Percentiles rank a stretch among this genome's conserved stretches.
phyloP scores from a whole-genome alignment of 2,888 invertebrate genomes.

The Limnephilus rhombicus region DNA sequence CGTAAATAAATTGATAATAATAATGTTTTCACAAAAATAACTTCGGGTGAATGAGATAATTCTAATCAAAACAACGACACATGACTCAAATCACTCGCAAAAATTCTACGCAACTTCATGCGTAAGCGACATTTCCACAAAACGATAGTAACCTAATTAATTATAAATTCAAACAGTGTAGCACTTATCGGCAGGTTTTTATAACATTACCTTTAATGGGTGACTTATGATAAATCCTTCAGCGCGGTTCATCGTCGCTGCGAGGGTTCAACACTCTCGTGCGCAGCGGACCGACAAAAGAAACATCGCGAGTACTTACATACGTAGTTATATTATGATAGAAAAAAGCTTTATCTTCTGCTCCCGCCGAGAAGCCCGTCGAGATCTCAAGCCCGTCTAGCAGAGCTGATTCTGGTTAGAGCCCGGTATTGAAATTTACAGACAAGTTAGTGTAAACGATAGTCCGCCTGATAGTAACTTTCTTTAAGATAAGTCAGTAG shows the following conservation, averaged over 20 bases:
- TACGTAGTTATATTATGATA: not conserved
- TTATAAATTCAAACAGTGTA: not conserved
- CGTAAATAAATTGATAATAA: too few relatives aligned
- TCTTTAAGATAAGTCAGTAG: not conserved
- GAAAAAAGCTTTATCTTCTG: not conserved
- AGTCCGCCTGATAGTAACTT: not conserved
- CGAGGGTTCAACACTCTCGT: constrained; percentile 14
- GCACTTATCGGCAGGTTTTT: not conserved
- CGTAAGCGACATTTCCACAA: not conserved
- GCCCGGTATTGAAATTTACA: not conserved
- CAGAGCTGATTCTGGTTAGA: not conserved
- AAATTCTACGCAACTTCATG: not conserved
- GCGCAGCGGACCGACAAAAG: constrained; percentile 21
- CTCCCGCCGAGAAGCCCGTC: constrained; percentile 21
- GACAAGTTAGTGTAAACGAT: not conserved
- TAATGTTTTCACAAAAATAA: too few relatives aligned
- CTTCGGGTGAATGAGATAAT: too few relatives aligned
- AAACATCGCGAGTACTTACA: constrained; percentile 15
- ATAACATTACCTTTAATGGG: constrained; percentile 7
- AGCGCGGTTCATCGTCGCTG: constrained; percentile 10
- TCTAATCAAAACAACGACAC: too few relatives aligned
- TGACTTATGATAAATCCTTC: constrained; percentile 13
- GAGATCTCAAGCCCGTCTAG: not conserved
- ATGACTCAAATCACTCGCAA: not conserved
- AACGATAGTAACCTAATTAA: not conserved